These are phyloP conservation scores for Grantiella picta DNA, from an alignment of 2,113 vertebrate species.

Conservation along the genomic window DNA sequence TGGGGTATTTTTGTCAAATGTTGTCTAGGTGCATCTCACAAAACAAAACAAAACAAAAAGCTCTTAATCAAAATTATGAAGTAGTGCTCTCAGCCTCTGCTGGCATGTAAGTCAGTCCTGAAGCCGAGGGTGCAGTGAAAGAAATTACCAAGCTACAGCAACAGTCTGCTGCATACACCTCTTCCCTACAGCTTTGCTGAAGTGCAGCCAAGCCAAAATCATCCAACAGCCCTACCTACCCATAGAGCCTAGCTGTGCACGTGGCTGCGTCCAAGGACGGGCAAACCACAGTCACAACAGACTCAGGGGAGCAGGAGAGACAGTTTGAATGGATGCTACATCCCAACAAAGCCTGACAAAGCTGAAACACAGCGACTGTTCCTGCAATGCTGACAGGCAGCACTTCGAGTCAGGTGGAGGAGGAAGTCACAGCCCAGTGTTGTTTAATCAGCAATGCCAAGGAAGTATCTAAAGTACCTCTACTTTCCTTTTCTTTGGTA, in stretches of 20 bases:
- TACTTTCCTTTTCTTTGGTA: background rate
- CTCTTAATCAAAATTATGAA: background rate
- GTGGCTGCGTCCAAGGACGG: background rate
- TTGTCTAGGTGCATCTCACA: background rate
- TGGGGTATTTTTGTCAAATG: background rate
- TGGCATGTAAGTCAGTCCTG: background rate
- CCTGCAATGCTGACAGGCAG: background rate
- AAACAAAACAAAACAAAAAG: background rate
- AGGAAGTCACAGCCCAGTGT: background rate
- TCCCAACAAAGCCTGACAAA: background rate
- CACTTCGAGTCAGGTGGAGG: background rate
- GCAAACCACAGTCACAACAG: background rate
- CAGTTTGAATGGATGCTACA: accelerated
- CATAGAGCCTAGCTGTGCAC: background rate
- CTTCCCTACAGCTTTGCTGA: background rate
- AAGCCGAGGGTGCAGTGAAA: background rate
- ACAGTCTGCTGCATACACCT: background rate
- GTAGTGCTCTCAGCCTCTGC: background rate
- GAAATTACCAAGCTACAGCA: background rate
- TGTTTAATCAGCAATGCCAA: background rate
- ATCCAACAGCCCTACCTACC: background rate
- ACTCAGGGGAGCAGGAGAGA: background rate
- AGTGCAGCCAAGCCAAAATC: background rate
- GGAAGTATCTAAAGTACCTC: background rate
- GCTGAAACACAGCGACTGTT: background rate